phyloP scores from a whole-genome alignment of 1,140 invertebrate genomes.

The Drosophila kohkoa region DNA sequence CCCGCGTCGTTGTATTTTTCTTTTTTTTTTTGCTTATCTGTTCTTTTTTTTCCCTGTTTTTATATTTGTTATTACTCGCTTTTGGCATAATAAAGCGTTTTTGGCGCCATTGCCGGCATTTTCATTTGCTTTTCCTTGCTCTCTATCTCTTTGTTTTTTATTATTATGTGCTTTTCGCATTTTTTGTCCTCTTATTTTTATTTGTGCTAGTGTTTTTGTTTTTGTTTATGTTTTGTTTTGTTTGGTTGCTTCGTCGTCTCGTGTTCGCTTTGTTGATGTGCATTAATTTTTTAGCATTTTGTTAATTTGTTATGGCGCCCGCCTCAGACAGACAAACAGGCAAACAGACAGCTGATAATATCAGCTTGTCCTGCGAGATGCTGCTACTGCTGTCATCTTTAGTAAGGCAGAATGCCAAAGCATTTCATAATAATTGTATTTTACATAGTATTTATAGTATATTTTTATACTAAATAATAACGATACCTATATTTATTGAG shows the following conservation, averaged over 20 bases:
- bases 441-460: no score
- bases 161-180: slow-evolving; percentile 13
- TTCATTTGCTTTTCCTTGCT: slow-evolving; percentile 10
- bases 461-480: no score
- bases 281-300: slow-evolving; percentile 75
- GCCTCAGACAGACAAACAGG: slow-evolving; percentile 38
- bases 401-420: no score
- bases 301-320: slow-evolving; percentile 74
- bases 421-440: no score
- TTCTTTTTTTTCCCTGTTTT: neutral
- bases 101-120: slow-evolving; percentile 60
- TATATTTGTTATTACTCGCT: slow-evolving; percentile 55
- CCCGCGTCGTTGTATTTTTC: neutral
- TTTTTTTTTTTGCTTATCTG: slow-evolving; percentile 3
- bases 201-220: slow-evolving; percentile 5
- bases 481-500: no score
- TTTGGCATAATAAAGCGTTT: slow-evolving; percentile 79
- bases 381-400: no score
- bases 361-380: neutral
- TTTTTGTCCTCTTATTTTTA: neutral
- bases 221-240: slow-evolving; percentile 24
- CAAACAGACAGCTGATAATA: slow-evolving; percentile 39
- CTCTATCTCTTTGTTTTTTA: slow-evolving; percentile 1
- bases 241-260: slow-evolving; percentile 22
- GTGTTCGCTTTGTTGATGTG: slow-evolving; percentile 58